Base-by-base conservation (phyloP, 2,888 invertebrate species). In the Augochlorella aurata region DNA sequence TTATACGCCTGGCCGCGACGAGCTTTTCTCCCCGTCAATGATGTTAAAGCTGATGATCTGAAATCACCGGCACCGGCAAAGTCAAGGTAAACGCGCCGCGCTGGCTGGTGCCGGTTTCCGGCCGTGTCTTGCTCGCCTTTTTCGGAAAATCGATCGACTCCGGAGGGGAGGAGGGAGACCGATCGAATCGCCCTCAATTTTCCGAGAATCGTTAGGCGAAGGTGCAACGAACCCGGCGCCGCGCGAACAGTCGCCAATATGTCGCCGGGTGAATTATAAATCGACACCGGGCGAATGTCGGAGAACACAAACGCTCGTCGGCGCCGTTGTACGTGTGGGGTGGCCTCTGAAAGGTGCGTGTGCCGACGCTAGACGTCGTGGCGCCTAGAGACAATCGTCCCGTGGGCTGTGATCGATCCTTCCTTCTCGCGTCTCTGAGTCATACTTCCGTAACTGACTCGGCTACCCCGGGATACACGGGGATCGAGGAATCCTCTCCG, bases 321-420 rank as follows among this genome's bases (percentile, higher is more conserved):
- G 10, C 10, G 21, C 63, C 44, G 74, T 10, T 50, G 66, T 78
- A 54, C 74, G 68, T 70, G 71, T 74, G 76, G 77, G 84, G 85
- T 67, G 76, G 69, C 49, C 44, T 38, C 47, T 72, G 76, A 74
- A 72, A 84, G 77, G 87, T 89, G 89, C 87, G 89, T 89, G 89
- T 89, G 86, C 85, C 90, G 91, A 90, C 90, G 90, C 89, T 89
- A 93, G 93, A 93, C 94, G 91, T 93, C 91, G 90, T 86, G 92
- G 93, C 93, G 93, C 92, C 92, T 92, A 90, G 87, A 90, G 90
- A 92, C 92, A 91, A 92, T 92, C 91, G 90, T 91, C 89, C 87
- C 89, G 88, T 89, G 87, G 87, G 84, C 90, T 91, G 38, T 38
- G 91, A 93, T 93, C 93, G 93, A 93, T 93, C 91, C 87, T 87